These are phyloP conservation scores for Pterophyllum scalare DNA, from an alignment of 2,113 vertebrate species.

Conservation along the genomic window DNA sequence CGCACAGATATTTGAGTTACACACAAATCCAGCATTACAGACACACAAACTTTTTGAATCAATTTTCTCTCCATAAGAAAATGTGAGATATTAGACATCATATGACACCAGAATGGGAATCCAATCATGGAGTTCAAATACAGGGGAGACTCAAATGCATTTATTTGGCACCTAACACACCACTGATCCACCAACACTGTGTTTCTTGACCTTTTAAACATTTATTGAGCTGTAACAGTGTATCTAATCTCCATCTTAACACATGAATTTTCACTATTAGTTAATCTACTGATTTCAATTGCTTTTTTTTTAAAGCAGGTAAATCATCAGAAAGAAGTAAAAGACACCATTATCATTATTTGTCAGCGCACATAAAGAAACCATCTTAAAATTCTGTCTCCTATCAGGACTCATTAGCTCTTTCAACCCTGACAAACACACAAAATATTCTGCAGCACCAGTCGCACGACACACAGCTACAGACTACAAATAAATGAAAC, in stretches of 20 bases:
- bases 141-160: not conserved
- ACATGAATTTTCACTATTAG: not conserved
- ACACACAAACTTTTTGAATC: too few relatives aligned
- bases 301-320: not conserved
- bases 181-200: not conserved
- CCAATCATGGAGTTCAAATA: not conserved
- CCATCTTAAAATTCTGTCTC: not conserved
- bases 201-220: not conserved
- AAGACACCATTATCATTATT: not conserved
- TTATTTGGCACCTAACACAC: not conserved
- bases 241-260: not conserved
- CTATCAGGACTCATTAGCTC: not conserved
- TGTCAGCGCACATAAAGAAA: not conserved
- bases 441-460: not conserved
- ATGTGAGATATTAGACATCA: not conserved
- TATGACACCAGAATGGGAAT: not conserved
- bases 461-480: not conserved
- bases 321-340: not conserved
- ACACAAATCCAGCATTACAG: too few relatives aligned
- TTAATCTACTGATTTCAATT: not conserved
- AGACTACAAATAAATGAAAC: slow-evolving; percentile 34
- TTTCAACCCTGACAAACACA: not conserved
- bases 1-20: too few relatives aligned
- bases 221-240: not conserved
- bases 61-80: too few relatives aligned